Evolutionary conservation across 2,888 invertebrate species (phyloP), one percentile per base, ranked within the genome.

Genomic region (Megastigmus dorsalis): DNA sequence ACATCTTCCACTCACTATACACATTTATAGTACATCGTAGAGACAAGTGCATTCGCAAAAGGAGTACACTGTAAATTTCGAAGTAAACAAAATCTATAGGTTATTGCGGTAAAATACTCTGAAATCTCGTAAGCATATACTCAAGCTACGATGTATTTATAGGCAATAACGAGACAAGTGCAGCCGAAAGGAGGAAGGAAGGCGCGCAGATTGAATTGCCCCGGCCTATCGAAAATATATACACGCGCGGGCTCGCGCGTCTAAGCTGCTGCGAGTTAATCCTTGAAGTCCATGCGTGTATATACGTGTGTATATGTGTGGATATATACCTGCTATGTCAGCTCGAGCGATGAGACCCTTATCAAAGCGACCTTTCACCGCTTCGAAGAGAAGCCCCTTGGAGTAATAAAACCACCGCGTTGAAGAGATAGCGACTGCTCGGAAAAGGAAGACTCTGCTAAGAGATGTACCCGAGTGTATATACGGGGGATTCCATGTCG

Each of bases 161-260:
- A 59, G 60, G 43, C 69, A 60, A 60, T 52, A 69, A 69, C 23
- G 52, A 52, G 60, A 50, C 69, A 60, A 69, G 69, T 60, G 69
- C 60, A 59, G 18, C 38, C 20, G 28, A 60, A 41, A 48, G 36
- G n/a, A 30, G 18, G 28, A 30, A 26, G 26, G 28, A 23, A 4
- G 20, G 30, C 33, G 33, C 33, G 33, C 15, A 18, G 52, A 70
- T 72, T 65, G 63, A 72, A 66, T 65, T 52, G 59, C 77, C 70
- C 78, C 48, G 76, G 78, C 79, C n/a, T 81, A 82, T 82, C 82
- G 82, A 79, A 82, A 82, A 81, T 83, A 81, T 81, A 78, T 23
- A 26, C 43, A n/a, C 0, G 54, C 10, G 36, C 23, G 18, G 15
- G 28, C 23, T 54, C 23, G 38, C n/a, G n/a, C n/a, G n/a, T n/a